Evolutionary conservation across 2,797 vertebrate genomes (phyloP).

Genomic region (Mus minutoides): DNA sequence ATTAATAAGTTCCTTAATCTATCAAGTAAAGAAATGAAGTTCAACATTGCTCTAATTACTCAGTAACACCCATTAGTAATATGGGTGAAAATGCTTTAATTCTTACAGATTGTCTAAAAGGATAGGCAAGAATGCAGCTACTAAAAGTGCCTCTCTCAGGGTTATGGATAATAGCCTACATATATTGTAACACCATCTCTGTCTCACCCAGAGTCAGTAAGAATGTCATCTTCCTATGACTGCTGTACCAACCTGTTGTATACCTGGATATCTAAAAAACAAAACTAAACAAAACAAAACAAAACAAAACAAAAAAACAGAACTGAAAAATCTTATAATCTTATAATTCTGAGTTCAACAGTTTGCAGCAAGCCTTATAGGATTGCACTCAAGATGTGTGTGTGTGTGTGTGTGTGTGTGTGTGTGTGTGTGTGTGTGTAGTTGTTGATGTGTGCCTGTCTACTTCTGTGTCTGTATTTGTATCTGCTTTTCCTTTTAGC

Average conservation of each 20-base stretch:
- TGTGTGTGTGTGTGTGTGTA: no score
- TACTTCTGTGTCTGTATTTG: background rate
- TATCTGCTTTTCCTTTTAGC: background rate
- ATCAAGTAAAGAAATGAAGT: conserved; percentile 60
- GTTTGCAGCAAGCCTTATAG: background rate
- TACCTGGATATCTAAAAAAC: background rate
- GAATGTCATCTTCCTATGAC: background rate
- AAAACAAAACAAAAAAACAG: no score
- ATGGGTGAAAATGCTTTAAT: conserved; percentile 60
- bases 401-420: no score
- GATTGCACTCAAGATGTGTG: background rate
- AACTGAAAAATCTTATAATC: background rate
- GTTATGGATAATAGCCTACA: background rate
- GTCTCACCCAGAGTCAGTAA: background rate
- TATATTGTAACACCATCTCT: background rate
- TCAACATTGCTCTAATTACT: conserved; percentile 61
- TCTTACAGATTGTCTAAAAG: conserved; percentile 62
- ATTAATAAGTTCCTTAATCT: conserved; percentile 78
- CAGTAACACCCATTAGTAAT: conserved; percentile 74
- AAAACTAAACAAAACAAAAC: no score
- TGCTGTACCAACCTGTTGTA: background rate
- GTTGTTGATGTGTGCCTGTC: background rate
- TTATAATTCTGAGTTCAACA: background rate
- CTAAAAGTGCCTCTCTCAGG: conserved; percentile 35
- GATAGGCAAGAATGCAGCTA: background rate